Percentiles rank a stretch among this genome's conserved stretches.
phyloP scores from a whole-genome alignment of 2,797 vertebrate genomes.

The Siniperca scherzeri region DNA sequence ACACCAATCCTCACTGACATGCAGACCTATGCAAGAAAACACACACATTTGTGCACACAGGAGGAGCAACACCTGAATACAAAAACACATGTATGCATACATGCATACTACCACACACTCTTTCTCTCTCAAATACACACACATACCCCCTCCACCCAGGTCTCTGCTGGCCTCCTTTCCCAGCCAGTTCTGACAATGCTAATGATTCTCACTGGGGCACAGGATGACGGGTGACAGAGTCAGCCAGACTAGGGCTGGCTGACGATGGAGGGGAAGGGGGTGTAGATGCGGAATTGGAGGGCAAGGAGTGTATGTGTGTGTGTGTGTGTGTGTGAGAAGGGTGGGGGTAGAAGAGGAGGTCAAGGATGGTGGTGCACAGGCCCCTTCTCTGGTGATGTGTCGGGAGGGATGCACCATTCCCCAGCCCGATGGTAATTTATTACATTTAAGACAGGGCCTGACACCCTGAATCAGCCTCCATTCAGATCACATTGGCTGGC shows the following conservation, averaged over 20 bases:
- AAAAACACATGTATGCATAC: conserved; percentile 28
- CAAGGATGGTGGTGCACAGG: conserved; percentile 85
- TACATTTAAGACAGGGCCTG: conserved; percentile 94
- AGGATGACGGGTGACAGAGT: conserved; percentile 92
- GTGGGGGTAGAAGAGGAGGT: conserved; percentile 50
- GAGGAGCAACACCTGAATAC: background rate
- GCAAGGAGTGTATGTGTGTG: background rate
- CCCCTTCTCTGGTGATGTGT: conserved; percentile 89
- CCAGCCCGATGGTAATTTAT: conserved; percentile 92
- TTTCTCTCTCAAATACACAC: background rate
- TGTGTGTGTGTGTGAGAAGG: conserved; percentile 5
- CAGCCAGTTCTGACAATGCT: conserved; percentile 92
- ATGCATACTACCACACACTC: conserved; percentile 3
- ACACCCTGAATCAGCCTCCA: conserved; percentile 91
- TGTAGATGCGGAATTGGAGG: conserved; percentile 22
- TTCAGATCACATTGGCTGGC: conserved; percentile 89
- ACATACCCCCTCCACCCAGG: conserved; percentile 34
- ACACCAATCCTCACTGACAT: background rate
- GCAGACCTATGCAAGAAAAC: background rate
- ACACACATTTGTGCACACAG: background rate
- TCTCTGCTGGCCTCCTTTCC: conserved; percentile 75
- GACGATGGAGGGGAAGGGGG: conserved; percentile 65
- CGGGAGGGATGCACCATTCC: conserved; percentile 89
- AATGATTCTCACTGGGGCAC: conserved; percentile 93
- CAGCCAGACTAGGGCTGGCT: conserved; percentile 88